Evolutionary conservation across 2,797 vertebrate species (phyloP).

Genomic region (Microcaecilia unicolor): DNA sequence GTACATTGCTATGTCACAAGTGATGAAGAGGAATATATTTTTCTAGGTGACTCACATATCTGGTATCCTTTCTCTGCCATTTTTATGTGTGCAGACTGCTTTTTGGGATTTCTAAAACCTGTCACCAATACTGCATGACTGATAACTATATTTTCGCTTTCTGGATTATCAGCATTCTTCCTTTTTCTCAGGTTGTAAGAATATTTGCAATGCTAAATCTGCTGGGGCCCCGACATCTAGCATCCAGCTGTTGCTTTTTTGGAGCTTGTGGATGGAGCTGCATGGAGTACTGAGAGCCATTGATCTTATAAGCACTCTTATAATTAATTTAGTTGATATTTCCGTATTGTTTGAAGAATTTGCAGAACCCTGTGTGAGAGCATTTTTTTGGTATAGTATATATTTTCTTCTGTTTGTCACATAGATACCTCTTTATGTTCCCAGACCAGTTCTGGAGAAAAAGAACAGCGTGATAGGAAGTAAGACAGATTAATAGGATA

Average conservation of each 20-base stretch:
- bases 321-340: conserved; percentile 18
- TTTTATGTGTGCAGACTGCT: neutral
- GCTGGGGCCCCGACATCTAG: neutral
- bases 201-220: conserved; percentile 8
- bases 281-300: neutral
- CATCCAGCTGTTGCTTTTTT: neutral
- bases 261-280: conserved; percentile 6
- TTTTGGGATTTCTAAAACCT: conserved; percentile 9
- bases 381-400: too few species aligned
- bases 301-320: conserved; percentile 27
- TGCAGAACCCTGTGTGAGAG: too few species aligned
- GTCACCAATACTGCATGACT: neutral
- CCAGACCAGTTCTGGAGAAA: too few species aligned
- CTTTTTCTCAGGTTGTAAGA: conserved; percentile 14
- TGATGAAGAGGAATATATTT: neutral
- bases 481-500: too few species aligned
- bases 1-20: neutral
- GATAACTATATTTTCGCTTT: neutral
- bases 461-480: too few species aligned
- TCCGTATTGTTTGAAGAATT: too few species aligned
- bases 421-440: too few species aligned
- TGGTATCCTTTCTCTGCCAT: too few species aligned
- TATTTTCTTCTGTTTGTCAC: too few species aligned
- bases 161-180: neutral
- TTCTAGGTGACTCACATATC: neutral